phyloP scores from a whole-genome alignment of 2,888 invertebrate genomes.

The Ophion slaviceki region DNA sequence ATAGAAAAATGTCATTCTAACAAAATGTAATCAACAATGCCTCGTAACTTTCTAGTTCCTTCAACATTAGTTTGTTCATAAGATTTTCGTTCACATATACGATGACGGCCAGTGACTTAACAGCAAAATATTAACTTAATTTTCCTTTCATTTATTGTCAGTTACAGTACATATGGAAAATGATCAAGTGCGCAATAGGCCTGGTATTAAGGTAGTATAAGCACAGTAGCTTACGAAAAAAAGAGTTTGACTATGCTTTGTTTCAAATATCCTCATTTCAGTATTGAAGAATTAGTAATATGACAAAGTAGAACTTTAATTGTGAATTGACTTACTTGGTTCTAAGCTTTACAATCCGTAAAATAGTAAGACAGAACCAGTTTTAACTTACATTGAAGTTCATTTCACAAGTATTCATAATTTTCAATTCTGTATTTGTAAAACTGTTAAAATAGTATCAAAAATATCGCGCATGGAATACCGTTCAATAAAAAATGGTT shows the following conservation, averaged over 20 bases:
- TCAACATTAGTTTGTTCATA: too few relatives aligned
- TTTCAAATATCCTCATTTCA: neutral
- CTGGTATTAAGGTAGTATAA: neutral
- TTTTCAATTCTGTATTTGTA: neutral
- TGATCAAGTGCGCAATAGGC: neutral
- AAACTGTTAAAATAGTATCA: neutral
- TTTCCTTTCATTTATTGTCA: neutral
- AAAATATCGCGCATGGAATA: neutral
- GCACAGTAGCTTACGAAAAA: neutral
- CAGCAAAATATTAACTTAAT: too few relatives aligned
- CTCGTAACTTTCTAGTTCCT: too few relatives aligned
- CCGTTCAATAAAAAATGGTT: neutral
- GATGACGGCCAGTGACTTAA: too few relatives aligned
- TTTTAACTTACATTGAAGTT: neutral
- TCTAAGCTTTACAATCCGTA: neutral
- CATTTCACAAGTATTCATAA: neutral
- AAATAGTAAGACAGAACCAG: neutral
- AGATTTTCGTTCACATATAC: too few relatives aligned
- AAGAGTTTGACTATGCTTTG: neutral
- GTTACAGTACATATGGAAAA: neutral
- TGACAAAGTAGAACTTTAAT: neutral
- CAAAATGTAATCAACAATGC: neutral
- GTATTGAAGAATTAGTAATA: neutral
- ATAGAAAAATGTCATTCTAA: neutral
- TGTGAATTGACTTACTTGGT: neutral